Base-by-base conservation (phyloP, 2,888 invertebrate genomes). In the Ophion ellenae region DNA sequence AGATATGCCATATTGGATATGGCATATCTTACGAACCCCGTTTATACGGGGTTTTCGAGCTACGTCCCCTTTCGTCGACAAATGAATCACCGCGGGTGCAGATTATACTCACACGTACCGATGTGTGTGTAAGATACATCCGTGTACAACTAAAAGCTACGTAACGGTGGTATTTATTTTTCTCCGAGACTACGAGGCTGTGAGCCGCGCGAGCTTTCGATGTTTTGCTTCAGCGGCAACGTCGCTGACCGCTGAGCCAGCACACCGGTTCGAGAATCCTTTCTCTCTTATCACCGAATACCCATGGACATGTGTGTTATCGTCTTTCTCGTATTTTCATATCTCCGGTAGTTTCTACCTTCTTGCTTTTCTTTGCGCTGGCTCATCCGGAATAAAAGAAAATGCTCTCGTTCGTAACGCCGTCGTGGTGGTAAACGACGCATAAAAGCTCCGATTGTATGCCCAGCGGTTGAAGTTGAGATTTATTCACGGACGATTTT, bases 391-490 rank as follows among this genome's bases (percentile, higher is more conserved):
- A 87, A 90, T 90, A 90, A 91, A 91, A 90, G 85, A 71, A 89
- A 87, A 91, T 83, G 87, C 89, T 87, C 78, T 90, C 88, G 89
- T 87, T 89, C 89, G 90, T 90, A 88, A 89, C 87, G 87, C 87
- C 88, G 40, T 87, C 88, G 40, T 9, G 87, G 88, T 87, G 89
- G 89, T 89, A 90, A 90, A 89, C 88, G 90, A 90, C 90, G 85
- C 90, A 89, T 90, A 88, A 91, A 89, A 91, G 89, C 89, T 90
- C 76, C 89, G 89, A 90, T 90, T 90, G 88, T 90, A 86, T 84
- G 79, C 66, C 45, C 82, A 66, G 82, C 89, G 85, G 85, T 88
- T 87, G 88, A 88, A 88, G 87, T 81, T 85, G 70, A 81, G 86
- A 88, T 87, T 88, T 89, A 87, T 88, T 88, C 83, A 81, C 69